Evolutionary conservation across 2,113 vertebrate species (phyloP).

Genomic region (Potamarius usumacintae): DNA sequence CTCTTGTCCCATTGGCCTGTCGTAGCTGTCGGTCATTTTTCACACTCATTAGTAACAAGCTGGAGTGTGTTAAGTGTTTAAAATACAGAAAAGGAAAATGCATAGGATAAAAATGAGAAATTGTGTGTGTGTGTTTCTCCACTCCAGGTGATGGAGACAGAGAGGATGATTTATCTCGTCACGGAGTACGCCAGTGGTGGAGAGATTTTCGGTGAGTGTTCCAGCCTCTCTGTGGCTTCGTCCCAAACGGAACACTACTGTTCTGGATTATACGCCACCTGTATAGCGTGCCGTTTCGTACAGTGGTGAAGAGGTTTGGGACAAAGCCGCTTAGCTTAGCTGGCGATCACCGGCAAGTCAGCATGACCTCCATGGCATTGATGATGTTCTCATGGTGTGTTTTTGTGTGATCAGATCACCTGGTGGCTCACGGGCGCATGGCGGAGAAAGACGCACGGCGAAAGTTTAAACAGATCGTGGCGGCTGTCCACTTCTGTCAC

Average conservation of each 20-base stretch:
- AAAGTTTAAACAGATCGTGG: conserved; percentile 98
- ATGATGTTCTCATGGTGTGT: background rate
- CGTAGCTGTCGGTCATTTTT: conserved; percentile 9
- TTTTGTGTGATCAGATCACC: conserved; percentile 79
- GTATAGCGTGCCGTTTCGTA: background rate
- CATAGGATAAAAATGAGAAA: background rate
- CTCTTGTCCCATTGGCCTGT: conserved; percentile 9
- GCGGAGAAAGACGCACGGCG: conserved; percentile 95
- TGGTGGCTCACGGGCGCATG: conserved; percentile 97
- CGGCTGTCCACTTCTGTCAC: conserved; percentile 96
- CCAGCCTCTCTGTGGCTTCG: background rate
- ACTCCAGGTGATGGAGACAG: conserved; percentile 95
- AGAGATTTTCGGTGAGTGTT: conserved; percentile 95
- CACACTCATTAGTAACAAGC: background rate
- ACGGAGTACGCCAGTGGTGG: conserved; percentile 98
- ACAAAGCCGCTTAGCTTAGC: background rate
- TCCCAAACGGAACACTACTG: background rate
- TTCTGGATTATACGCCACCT: background rate
- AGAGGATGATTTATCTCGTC: conserved; percentile 97
- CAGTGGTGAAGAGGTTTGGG: background rate
- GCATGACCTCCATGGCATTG: background rate
- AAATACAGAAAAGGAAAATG: background rate
- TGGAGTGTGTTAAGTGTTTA: background rate
- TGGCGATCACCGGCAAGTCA: background rate
- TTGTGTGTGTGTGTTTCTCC: background rate